Percentiles rank a stretch among this genome's conserved stretches.
phyloP scores from a whole-genome alignment of 2,797 vertebrate species.

The Molossus alvarezi region DNA sequence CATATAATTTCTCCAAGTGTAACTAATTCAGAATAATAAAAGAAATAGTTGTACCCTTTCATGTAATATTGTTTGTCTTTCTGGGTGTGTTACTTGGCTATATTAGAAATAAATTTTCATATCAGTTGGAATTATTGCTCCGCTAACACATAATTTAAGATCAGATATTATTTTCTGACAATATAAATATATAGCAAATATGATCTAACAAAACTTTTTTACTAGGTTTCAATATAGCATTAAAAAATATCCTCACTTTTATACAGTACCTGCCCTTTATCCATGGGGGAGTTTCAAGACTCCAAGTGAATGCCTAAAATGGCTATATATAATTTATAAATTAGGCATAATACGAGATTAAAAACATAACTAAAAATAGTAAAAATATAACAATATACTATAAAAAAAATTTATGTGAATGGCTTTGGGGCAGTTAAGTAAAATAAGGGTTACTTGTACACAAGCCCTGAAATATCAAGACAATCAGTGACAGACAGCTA shows the following conservation, averaged over 20 bases:
- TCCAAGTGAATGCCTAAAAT: not conserved
- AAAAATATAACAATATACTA: not conserved
- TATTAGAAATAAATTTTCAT: slow-evolving; percentile 64
- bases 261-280: not conserved
- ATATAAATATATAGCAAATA: slow-evolving; percentile 11
- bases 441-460: not conserved
- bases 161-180: slow-evolving; percentile 37
- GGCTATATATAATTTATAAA: not conserved
- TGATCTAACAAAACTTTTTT: slow-evolving; percentile 5
- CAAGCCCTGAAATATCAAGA: not conserved
- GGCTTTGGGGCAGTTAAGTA: not conserved
- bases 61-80: slow-evolving; percentile 71
- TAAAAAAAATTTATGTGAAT: not conserved
- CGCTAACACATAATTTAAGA: slow-evolving; percentile 7
- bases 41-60: slow-evolving; percentile 31
- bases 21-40: slow-evolving; percentile 62
- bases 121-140: slow-evolving; percentile 44
- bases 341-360: not conserved
- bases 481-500: not conserved
- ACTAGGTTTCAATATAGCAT: not conserved
- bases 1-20: slow-evolving; percentile 71
- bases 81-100: slow-evolving; percentile 28
- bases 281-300: not conserved
- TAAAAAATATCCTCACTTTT: not conserved
- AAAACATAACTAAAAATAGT: not conserved